Evolutionary conservation across 2,797 vertebrate species (phyloP).

Genomic region (Cheirogaleus major): DNA sequence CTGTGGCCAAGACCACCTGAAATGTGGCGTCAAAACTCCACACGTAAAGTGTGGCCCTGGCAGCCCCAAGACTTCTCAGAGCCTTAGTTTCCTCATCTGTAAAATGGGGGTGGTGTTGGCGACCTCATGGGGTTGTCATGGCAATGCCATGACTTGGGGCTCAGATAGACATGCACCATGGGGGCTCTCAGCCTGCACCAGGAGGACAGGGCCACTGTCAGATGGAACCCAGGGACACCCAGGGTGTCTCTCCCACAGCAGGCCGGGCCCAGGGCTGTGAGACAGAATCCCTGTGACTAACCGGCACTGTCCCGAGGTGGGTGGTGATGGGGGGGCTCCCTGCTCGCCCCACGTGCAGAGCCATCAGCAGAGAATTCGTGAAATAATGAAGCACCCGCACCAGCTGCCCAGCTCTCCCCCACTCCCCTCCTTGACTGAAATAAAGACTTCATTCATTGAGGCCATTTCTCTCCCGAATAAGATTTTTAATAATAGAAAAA

Average conservation of each 20-base stretch:
- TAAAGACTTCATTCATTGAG: conserved; percentile 5
- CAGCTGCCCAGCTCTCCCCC: not conserved
- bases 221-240: not conserved
- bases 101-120: too few relatives aligned
- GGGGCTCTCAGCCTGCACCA: not conserved
- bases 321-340: accelerated
- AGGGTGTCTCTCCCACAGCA: not conserved
- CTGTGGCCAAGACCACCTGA: not conserved
- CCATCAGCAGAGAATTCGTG: not conserved
- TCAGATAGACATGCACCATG: not conserved
- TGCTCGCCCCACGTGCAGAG: accelerated
- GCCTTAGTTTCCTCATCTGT: not conserved
- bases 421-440: not conserved
- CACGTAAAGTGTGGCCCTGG: too few relatives aligned
- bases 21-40: not conserved
- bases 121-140: accelerated
- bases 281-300: not conserved
- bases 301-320: not conserved
- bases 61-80: not conserved
- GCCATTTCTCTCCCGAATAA: conserved; percentile 8
- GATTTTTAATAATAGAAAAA: conserved; percentile 43
- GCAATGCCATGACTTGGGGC: not conserved
- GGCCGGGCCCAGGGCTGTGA: not conserved
- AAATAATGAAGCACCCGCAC: not conserved
- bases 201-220: not conserved